Evolutionary conservation across 2,113 vertebrate species (phyloP).

Genomic region (Pavo muticus): DNA sequence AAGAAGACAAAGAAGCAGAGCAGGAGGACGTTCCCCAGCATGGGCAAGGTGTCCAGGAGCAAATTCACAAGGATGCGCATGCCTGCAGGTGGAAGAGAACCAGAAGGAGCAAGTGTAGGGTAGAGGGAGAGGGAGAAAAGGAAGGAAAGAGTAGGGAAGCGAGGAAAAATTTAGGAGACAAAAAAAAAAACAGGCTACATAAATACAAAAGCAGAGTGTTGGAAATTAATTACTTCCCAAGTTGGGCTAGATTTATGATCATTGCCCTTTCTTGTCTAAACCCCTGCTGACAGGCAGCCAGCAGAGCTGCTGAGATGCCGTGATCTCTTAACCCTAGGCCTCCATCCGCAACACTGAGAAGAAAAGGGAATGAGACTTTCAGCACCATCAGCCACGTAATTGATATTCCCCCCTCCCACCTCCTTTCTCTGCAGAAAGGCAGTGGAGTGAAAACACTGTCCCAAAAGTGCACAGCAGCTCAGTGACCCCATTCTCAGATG

Average conservation of each 20-base stretch:
- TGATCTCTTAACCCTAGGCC: not conserved
- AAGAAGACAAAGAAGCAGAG: constrained; percentile 89
- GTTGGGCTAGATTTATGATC: not conserved
- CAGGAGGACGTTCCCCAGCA: constrained; percentile 85
- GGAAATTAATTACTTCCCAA: constrained; percentile 19
- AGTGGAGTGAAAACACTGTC: not conserved
- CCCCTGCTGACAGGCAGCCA: constrained; percentile 4
- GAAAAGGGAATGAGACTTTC: not conserved
- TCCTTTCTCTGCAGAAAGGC: not conserved
- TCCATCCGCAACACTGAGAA: not conserved
- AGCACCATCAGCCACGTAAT: not conserved
- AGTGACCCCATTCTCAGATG: not conserved
- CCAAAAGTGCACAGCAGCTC: not conserved
- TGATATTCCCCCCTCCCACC: not conserved
- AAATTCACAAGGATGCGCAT: constrained; percentile 88
- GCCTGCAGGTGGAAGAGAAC: constrained; percentile 70
- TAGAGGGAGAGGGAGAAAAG: not conserved
- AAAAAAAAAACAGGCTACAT: not conserved
- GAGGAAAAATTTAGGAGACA: not conserved
- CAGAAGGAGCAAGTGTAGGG: constrained; percentile 2
- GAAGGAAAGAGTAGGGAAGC: not conserved
- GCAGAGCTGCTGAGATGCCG: not conserved
- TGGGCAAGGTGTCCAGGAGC: constrained; percentile 85
- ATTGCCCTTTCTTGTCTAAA: not conserved
- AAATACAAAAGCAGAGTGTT: not conserved